Evolutionary conservation across 2,113 vertebrate species (phyloP), one percentile per base, ranked within the genome.

Genomic region (Apus apus): DNA sequence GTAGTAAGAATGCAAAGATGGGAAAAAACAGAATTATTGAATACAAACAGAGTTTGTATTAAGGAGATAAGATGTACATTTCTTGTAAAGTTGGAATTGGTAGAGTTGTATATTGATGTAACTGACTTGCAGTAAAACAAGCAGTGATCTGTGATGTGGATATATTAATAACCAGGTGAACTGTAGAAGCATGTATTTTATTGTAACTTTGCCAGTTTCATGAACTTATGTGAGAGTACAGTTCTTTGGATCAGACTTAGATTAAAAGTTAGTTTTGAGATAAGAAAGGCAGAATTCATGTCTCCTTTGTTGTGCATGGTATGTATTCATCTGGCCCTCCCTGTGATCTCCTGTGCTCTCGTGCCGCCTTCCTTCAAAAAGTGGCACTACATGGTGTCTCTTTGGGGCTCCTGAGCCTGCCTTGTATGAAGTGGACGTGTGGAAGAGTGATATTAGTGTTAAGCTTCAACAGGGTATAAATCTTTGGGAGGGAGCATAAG

Each of bases 251-350:
- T 86, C n/a, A 87, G n/a, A 40, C 8, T 8, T 50, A 58, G 50
- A 71, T 40, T 51, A 74, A 86, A 73, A 70, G 19, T 25, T 6
- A n/a, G 3, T 30, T 92, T 79, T 79, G 23, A 77, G 65, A n/a
- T 72, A 13, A 82, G 25, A 72, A 56, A 46, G 25, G n/a, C 43
- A 74, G 32, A 60, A 91, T 75, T 71, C 15, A 23, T 16, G 3
- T 43, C 7, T 82, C 14, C 29, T 76, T 21, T 23, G 27, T 3
- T 83, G 18, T 64, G 12, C 8, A 13, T 13, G 11, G 43, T 20
- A 8, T 0, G 0, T 14, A 10, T 29, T 32, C 9, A 29, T 64
- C 60, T 53, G 62, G 15, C 18, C 11, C 29, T 51, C 5, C 0
- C 6, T 65, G 32, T 0, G 2, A 29, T 5, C 14, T 53, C n/a